Base-by-base conservation (phyloP, 2,113 vertebrate species). In the Illadopsis cleaveri region DNA sequence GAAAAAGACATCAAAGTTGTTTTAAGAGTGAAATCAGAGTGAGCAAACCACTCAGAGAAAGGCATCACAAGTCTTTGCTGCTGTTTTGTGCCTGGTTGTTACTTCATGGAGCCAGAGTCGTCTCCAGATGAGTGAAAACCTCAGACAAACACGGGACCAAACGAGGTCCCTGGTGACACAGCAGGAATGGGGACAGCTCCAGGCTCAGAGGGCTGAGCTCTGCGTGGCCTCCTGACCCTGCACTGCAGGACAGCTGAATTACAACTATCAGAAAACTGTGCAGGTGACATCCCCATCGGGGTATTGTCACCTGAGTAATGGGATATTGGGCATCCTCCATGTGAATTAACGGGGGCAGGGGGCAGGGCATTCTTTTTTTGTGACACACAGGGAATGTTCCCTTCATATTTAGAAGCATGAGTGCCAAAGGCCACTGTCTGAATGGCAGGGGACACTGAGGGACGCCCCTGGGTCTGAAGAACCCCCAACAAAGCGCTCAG, bases 31-130 rank as follows among this genome's bases (percentile, higher is more conserved):
- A 92, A 96, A 97, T 94, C 69, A 58, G 96, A 95, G 96, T 57
- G 92, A 92, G 96, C n/a, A 97, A 98, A 13, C 11, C 48, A 28
- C 33, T 18, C 56, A 44, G 65, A 97, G 96, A 96, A 93, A 86
- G 85, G 60, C n/a, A 60, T 2, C 12, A 7, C 9, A 42, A n/a
- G 53, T 18, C 17, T 1, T 70, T 57, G 64, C 71, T 64, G 95
- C 33, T 96, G 97, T 95, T 96, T 97, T 95, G 95, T 90, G 87
- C 93, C 87, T 96, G 66, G 96, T 96, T 97, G 81, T 61, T 94
- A 91, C 92, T 94, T 97, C 97, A 90, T 3, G 20, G 65, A 16
- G 54, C 7, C 42, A 44, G 61, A 78, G 83, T 35, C 20, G 18
- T 35, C 82, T 66, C 73, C 54, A 91, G 64, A 48, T 17, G 81